These are phyloP conservation scores for Artibeus jamaicensis DNA, from an alignment of 2,797 vertebrate genomes.

Conservation along the genomic window DNA sequence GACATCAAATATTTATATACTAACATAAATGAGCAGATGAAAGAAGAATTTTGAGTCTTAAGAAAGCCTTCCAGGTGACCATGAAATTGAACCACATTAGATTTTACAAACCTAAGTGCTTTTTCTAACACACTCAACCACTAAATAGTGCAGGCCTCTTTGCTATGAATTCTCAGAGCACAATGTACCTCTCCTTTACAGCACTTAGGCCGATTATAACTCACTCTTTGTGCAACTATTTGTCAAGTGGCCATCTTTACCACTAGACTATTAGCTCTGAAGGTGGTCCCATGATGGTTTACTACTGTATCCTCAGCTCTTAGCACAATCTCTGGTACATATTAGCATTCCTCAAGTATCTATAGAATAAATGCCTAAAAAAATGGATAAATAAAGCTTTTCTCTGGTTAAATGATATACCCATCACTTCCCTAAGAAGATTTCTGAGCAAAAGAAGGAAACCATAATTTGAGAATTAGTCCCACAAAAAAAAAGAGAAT, in stretches of 20 bases:
- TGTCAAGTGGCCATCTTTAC: neutral
- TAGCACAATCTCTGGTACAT: neutral
- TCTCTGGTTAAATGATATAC: neutral
- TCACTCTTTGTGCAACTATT: neutral
- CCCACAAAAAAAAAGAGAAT: neutral
- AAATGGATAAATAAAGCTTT: neutral
- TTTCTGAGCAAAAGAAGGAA: slow-evolving; percentile 25
- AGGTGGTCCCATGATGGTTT: neutral
- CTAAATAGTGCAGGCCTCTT: neutral
- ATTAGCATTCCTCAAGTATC: neutral
- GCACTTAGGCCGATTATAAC: slow-evolving; percentile 1
- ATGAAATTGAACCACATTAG: slow-evolving; percentile 33
- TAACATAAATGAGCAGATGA: neutral
- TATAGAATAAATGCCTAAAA: neutral
- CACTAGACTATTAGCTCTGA: neutral
- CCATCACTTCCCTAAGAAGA: neutral
- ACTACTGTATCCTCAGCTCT: neutral
- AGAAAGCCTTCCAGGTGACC: neutral
- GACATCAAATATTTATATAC: slow-evolving; percentile 12
- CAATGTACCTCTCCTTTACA: neutral
- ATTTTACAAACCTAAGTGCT: slow-evolving; percentile 10
- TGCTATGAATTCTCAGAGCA: neutral
- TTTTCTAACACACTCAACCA: slow-evolving; percentile 25
- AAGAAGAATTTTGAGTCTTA: slow-evolving; percentile 33
- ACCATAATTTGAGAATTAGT: neutral